These are phyloP conservation scores for Galerucella nymphaeae DNA, from an alignment of 2,888 invertebrate genomes.

Conservation along the genomic window DNA sequence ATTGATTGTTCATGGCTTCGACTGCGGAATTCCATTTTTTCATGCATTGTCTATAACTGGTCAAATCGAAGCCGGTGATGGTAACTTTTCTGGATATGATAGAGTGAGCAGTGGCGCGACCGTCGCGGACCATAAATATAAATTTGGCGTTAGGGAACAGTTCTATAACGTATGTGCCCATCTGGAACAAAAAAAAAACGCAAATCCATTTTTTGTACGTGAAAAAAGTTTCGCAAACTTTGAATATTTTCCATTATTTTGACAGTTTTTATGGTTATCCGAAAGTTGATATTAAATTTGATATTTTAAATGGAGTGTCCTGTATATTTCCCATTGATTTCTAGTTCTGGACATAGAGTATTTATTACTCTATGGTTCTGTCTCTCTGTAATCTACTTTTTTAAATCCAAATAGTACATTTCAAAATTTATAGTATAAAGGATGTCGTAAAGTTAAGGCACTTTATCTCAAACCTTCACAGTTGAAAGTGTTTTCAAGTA, in stretches of 20 bases:
- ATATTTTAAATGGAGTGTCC: too few relatives aligned
- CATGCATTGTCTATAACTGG: conserved; percentile 93
- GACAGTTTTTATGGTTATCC: too few relatives aligned
- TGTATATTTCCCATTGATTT: neutral
- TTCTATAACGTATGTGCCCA: conserved; percentile 93
- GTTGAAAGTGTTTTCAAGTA: neutral
- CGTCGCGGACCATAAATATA: conserved; percentile 98
- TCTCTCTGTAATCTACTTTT: too few relatives aligned
- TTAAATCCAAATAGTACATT: too few relatives aligned
- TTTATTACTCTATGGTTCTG: too few relatives aligned
- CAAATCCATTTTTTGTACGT: too few relatives aligned
- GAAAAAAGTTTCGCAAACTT: too few relatives aligned
- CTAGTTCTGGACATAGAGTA: too few relatives aligned
- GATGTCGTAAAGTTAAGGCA: neutral
- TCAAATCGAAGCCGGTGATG: conserved; percentile 80
- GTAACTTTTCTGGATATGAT: conserved; percentile 93
- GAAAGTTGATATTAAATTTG: too few relatives aligned
- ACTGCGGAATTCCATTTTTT: conserved; percentile 97
- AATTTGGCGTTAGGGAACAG: conserved; percentile 98
- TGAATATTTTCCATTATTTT: too few relatives aligned
- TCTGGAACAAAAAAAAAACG: conserved; percentile 60
- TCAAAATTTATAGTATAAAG: too few relatives aligned
- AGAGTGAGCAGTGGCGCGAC: conserved; percentile 97
- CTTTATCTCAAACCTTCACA: neutral
- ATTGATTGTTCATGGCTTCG: conserved; percentile 94